phyloP scores from a whole-genome alignment of 1,140 invertebrate genomes.

The Drosophila ironensis region DNA sequence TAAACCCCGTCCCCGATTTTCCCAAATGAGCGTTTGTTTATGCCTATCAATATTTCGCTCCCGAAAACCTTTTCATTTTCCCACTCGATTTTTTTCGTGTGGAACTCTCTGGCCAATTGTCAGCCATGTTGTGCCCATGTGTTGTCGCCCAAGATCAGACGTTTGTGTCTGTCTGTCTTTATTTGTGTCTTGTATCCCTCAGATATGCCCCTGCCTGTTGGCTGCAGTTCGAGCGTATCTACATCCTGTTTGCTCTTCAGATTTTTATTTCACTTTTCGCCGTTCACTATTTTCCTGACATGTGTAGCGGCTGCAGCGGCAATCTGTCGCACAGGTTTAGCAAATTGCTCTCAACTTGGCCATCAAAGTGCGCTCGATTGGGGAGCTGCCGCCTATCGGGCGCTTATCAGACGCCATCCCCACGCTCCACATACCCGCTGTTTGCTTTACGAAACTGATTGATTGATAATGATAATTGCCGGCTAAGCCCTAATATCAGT shows the following conservation, averaged over 20 bases:
- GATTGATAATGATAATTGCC: slow-evolving; percentile 70
- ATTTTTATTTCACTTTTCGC: slow-evolving; percentile 43
- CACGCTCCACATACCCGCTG: slow-evolving; percentile 28
- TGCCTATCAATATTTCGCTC: not conserved
- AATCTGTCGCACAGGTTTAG: slow-evolving; percentile 38
- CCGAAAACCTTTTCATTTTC: slow-evolving; percentile 20
- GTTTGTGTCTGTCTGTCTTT: slow-evolving; percentile 5
- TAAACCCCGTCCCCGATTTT: slow-evolving; percentile 1
- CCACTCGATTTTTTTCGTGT: slow-evolving; percentile 7
- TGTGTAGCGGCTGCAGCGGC: slow-evolving; percentile 25
- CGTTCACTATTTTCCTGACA: slow-evolving; percentile 44
- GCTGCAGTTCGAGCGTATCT: slow-evolving; percentile 47
- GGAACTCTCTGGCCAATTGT: slow-evolving; percentile 18
- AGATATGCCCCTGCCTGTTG: slow-evolving; percentile 17
- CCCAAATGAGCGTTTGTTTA: slow-evolving; percentile 8
- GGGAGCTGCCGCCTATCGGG: slow-evolving; percentile 62
- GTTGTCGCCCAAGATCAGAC: slow-evolving; percentile 51
- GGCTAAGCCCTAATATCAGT: slow-evolving; percentile 42
- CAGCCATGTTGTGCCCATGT: slow-evolving; percentile 68
- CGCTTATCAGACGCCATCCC: slow-evolving; percentile 43
- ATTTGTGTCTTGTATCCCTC: slow-evolving; percentile 7
- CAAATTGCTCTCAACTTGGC: slow-evolving; percentile 66
- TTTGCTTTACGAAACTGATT: slow-evolving; percentile 58
- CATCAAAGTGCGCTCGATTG: slow-evolving; percentile 46
- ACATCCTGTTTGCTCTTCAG: slow-evolving; percentile 71